phyloP scores from a whole-genome alignment of 1,140 invertebrate species.

The Neotoxoptera formosana region DNA sequence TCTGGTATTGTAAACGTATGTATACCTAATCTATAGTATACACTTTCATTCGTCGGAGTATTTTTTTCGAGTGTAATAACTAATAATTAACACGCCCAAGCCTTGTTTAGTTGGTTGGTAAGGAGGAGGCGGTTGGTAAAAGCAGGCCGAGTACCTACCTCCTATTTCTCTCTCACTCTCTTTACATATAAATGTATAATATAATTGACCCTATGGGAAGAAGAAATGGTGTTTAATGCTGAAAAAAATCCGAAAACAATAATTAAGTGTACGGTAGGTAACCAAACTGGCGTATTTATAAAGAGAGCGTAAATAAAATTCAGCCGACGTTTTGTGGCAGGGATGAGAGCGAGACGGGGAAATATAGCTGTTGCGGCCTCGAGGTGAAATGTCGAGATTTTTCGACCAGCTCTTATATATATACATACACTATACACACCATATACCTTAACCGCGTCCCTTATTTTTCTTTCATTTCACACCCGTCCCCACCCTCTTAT shows the following conservation, averaged over 20 bases:
- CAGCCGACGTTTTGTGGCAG: neutral
- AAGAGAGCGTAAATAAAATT: neutral
- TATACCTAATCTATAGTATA: neutral
- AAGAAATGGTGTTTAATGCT: neutral
- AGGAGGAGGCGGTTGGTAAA: neutral
- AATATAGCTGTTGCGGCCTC: neutral
- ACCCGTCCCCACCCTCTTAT: neutral
- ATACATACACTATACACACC: neutral
- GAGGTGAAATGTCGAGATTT: slow-evolving; percentile 31
- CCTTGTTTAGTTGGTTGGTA: neutral
- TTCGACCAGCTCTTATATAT: neutral
- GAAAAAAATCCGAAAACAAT: slow-evolving; percentile 2
- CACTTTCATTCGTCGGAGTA: neutral
- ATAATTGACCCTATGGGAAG: neutral
- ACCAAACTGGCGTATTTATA: neutral
- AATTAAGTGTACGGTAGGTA: neutral
- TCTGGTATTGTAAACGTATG: neutral
- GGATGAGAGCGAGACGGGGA: neutral
- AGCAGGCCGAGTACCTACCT: too few relatives aligned
- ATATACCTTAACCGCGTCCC: neutral
- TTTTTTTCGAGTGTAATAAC: neutral
- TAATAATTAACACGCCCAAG: neutral
- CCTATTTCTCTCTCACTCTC: too few relatives aligned
- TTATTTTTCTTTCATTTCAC: slow-evolving; percentile 9
- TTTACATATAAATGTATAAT: neutral